Evolutionary conservation across 2,888 invertebrate species (phyloP).

Genomic region (Reticulitermes lucifugus): DNA sequence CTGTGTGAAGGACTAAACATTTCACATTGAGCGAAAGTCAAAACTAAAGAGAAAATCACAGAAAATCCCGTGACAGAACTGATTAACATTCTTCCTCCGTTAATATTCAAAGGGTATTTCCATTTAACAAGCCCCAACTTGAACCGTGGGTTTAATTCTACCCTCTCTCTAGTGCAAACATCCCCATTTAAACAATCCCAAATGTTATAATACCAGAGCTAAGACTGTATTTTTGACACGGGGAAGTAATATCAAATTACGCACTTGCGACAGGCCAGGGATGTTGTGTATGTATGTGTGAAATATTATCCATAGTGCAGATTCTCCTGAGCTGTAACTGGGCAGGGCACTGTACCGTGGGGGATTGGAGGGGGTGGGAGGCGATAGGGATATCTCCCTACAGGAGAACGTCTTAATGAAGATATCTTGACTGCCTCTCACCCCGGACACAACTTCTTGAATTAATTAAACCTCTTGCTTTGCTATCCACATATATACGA

Average conservation of each 20-base stretch:
- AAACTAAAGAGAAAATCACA: no score
- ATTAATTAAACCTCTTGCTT: conserved; percentile 44
- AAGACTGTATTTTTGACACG: conserved; percentile 1
- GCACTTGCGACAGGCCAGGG: not conserved
- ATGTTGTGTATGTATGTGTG: not conserved
- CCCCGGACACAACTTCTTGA: conserved; percentile 41
- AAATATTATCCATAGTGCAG: conserved; percentile 7
- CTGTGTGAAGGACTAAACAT: no score
- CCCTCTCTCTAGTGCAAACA: no score
- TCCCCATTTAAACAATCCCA: no score
- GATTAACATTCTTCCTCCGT: no score
- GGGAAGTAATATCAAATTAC: not conserved
- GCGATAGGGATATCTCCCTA: conserved; percentile 28
- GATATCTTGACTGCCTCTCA: conserved; percentile 37
- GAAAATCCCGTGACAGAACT: no score
- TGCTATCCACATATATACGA: conserved; percentile 29
- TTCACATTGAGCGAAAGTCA: no score
- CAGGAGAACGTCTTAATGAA: conserved; percentile 39
- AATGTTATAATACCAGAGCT: no score
- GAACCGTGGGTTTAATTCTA: no score
- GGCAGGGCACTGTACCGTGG: not conserved
- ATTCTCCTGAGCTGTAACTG: not conserved
- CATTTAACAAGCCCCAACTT: no score
- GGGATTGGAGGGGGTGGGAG: not conserved
- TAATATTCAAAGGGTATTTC: no score